Evolutionary conservation across 30 jellyfish, hydroid and myxozoan species (phyloP).

Genomic region (Hydractinia echinata): DNA sequence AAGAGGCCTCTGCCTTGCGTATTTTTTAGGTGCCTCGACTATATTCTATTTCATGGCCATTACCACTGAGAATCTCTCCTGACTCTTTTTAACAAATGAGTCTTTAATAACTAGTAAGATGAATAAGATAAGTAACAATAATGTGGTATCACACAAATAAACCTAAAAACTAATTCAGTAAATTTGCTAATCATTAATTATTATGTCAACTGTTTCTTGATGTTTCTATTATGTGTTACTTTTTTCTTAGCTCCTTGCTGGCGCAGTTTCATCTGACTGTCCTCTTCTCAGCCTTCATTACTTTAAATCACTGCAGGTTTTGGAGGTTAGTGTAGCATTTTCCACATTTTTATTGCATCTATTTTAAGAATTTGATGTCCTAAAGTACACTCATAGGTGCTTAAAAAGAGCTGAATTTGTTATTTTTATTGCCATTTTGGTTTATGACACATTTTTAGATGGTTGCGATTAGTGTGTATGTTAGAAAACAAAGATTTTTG

Average conservation of each 20-base stretch:
- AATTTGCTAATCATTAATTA: background rate
- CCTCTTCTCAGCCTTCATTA: conserved; percentile 52
- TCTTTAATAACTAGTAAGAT: background rate
- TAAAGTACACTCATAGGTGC: too few species aligned
- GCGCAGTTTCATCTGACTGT: conserved; percentile 51
- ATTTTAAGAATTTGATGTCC: too few species aligned
- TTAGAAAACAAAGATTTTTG: background rate
- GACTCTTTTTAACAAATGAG: too few species aligned
- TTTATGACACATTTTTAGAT: too few species aligned
- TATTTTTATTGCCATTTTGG: too few species aligned
- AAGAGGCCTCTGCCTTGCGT: too few species aligned
- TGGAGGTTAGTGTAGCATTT: conserved; percentile 48
- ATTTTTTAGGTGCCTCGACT: too few species aligned
- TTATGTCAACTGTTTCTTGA: conserved; percentile 2
- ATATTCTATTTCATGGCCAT: too few species aligned
- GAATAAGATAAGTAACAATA: background rate
- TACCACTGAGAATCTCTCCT: too few species aligned
- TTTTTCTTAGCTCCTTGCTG: conserved; percentile 51
- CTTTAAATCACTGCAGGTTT: conserved; percentile 52
- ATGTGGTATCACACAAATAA: background rate
- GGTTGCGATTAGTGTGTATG: too few species aligned
- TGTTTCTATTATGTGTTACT: background rate
- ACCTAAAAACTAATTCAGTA: background rate
- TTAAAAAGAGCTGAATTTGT: too few species aligned
- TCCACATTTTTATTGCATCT: background rate